Evolutionary conservation across 1,140 invertebrate species (phyloP).

Genomic region (Hylyphantes graminicola): DNA sequence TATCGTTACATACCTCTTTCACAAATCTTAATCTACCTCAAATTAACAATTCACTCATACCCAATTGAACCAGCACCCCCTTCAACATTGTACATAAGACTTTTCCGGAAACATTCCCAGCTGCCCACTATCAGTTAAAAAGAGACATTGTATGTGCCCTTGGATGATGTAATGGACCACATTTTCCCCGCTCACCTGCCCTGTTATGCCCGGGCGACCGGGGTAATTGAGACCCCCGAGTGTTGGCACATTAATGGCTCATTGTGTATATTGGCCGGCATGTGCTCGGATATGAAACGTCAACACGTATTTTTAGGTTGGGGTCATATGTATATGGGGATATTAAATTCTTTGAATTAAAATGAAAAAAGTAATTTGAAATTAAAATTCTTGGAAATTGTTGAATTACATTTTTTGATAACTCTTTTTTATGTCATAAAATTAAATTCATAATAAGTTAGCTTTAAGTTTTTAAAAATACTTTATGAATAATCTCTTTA

Average conservation of each 20-base stretch:
- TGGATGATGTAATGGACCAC: conserved; percentile 31
- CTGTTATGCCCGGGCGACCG: neutral
- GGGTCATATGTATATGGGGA: too few species aligned
- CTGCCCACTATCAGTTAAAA: conserved; percentile 18
- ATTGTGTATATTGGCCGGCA: neutral
- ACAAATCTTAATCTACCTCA: neutral
- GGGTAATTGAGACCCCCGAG: neutral
- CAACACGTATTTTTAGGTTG: neutral
- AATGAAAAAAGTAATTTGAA: too few species aligned
- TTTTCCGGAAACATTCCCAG: conserved; percentile 18
- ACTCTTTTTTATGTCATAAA: too few species aligned
- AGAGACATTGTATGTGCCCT: conserved; percentile 8
- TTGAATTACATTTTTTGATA: too few species aligned
- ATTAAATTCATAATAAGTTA: too few species aligned
- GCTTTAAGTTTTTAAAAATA: too few species aligned
- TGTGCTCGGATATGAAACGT: neutral
- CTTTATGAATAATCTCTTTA: too few species aligned
- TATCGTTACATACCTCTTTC: neutral
- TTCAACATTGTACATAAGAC: neutral
- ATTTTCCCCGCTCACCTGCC: conserved; percentile 24
- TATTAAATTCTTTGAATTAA: too few species aligned
- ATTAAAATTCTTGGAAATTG: too few species aligned
- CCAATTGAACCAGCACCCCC: neutral
- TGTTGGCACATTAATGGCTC: neutral
- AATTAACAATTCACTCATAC: neutral